Evolutionary conservation across 1,140 invertebrate species (phyloP), one percentile per base, ranked within the genome.

Genomic region (Danaus plexippus): DNA sequence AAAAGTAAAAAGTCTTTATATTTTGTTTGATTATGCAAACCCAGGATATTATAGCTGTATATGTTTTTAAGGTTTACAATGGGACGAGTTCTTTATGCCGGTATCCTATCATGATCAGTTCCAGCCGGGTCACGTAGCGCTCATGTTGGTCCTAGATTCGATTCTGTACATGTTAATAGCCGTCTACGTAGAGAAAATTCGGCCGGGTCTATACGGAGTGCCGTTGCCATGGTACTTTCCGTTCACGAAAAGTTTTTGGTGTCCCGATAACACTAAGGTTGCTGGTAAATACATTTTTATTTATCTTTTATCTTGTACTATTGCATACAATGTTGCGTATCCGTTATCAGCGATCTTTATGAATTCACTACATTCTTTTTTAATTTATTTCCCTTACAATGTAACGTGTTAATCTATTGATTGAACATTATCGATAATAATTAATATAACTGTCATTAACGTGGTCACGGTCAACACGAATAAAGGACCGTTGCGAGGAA

Each of bases 221-320:
- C 89, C 91, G 1, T 83, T 90, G 57, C 90, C 90, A 1, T 95
- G 93, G 92, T 92, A 95, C 68, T 95, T 93, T 58, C 92, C 91
- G 1, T 90, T 94, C 48, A 92, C 89, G 40, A 89, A 88, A 54
- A 88, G 69, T 9, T 91, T 87, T 69, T 90, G 89, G 89, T 57
- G 56, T 9, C 75, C 80, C 1, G 74, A 78, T 48, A 80, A 69
- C 57, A 67, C 59, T 8, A 85, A 69, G 67, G 59, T 67, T 40
- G 70, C 68, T 61, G 78, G 82, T 84, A 56, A 70, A 64, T 65
- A 11, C 50, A 48, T 48, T 61, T 59, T 61, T 48, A 22, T 42
- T 42, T 15, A 47, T 11, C 9, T 15, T 11, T 41, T 42, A 52
- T 10, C 41, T 15, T 7, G 0, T 32, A 32, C 22, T 4, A 6